phyloP scores from a whole-genome alignment of 2,113 vertebrate species.

The Lates calcarifer region DNA sequence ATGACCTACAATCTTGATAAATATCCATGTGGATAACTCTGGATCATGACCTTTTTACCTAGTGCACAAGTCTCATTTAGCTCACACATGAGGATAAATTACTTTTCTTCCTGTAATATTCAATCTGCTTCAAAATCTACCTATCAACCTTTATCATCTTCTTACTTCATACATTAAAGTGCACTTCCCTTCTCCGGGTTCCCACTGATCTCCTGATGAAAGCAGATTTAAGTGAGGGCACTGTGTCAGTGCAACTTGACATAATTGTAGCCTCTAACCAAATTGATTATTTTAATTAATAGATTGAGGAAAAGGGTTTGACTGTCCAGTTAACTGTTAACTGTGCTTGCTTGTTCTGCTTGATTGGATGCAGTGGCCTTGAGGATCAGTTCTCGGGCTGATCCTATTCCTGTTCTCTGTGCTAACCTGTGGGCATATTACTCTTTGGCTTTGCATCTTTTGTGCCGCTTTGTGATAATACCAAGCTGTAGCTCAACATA shows the following conservation, averaged over 20 bases:
- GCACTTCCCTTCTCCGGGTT: not conserved
- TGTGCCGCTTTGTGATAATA: constrained; percentile 30
- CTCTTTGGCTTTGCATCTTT: constrained; percentile 32
- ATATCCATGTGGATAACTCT: constrained; percentile 20
- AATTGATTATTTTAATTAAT: constrained; percentile 56
- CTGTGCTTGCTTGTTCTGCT: constrained; percentile 51
- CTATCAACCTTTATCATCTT: constrained; percentile 15
- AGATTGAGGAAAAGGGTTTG: constrained; percentile 41
- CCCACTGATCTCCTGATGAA: constrained; percentile 31
- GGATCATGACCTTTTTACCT: constrained; percentile 36
- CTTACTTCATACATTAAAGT: not conserved
- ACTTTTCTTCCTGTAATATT: constrained; percentile 7
- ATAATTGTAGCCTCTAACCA: constrained; percentile 49
- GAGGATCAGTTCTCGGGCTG: constrained; percentile 38
- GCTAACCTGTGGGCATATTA: constrained; percentile 36
- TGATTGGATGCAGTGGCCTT: constrained; percentile 49
- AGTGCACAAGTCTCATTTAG: not conserved
- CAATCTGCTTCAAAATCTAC: constrained; percentile 38
- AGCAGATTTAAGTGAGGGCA: constrained; percentile 34
- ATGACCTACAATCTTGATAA: not conserved
- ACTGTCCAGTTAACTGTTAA: constrained; percentile 17
- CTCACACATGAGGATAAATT: not conserved
- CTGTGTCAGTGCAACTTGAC: constrained; percentile 38
- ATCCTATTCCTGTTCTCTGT: constrained; percentile 37
- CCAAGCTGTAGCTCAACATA: constrained; percentile 7